Conservation (phyloP, 2,888 invertebrate genomes). For the Drosophila cyrtoloma region DNA sequence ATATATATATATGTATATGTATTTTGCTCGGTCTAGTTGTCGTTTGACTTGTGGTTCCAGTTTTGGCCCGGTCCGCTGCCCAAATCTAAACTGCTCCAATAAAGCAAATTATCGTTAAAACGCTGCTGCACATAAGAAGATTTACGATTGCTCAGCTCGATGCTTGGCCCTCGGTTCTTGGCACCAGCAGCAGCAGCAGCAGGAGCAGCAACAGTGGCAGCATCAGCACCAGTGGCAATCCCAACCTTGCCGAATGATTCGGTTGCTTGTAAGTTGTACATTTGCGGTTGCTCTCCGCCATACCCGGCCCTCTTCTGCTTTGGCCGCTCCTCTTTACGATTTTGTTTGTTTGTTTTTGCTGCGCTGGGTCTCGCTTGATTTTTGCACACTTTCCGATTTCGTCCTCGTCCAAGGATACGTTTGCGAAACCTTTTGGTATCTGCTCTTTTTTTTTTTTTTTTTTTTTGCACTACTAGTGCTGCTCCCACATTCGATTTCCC, state of each 20-base stretch:
- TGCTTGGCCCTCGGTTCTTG: constrained; percentile 56
- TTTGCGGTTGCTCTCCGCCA: constrained; percentile 53
- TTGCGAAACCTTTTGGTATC: constrained; percentile 55
- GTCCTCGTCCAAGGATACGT: constrained; percentile 56
- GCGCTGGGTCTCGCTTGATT: constrained; percentile 64
- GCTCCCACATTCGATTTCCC: constrained; percentile 61
- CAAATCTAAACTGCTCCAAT: constrained; percentile 81
- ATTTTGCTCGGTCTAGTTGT: constrained; percentile 58
- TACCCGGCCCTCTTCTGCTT: neutral
- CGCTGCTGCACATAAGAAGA: constrained; percentile 81
- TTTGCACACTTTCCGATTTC: constrained; percentile 60
- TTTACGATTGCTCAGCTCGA: constrained; percentile 79
- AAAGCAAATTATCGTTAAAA: constrained; percentile 82
- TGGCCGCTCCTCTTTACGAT: constrained; percentile 15
- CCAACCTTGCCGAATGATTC: constrained; percentile 56
- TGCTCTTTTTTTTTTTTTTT: neutral
- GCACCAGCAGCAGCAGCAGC: constrained; percentile 36
- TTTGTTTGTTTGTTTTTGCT: constrained; percentile 62
- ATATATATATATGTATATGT: constrained; percentile 8
- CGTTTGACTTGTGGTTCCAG: constrained; percentile 65
- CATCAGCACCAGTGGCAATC: constrained; percentile 18
- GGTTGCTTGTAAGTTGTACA: constrained; percentile 50
- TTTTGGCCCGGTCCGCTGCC: constrained; percentile 55
- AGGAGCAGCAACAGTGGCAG: constrained; percentile 24
- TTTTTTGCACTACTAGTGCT: constrained; percentile 22